Evolutionary conservation across 2,113 vertebrate genomes (phyloP).

Genomic region (Clarias magur): DNA sequence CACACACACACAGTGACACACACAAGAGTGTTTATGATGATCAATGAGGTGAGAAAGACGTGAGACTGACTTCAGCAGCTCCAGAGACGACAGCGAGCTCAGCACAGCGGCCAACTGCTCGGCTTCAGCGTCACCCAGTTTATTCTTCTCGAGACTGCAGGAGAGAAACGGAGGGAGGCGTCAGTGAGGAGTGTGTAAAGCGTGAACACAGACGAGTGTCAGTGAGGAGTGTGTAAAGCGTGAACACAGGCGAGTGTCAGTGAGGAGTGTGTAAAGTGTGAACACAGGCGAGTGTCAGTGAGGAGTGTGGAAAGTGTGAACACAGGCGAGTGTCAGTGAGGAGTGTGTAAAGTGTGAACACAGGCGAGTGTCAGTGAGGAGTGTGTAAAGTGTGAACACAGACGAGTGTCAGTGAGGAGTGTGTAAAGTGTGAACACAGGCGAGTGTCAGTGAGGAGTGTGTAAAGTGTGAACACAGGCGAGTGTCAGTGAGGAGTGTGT

Average conservation of each 20-base stretch:
- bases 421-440: no score
- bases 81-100: constrained; percentile 74
- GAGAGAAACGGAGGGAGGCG: background rate
- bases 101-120: constrained; percentile 76
- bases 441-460: background rate
- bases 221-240: no score
- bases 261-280: background rate
- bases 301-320: no score
- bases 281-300: background rate
- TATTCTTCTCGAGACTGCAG: constrained; percentile 86
- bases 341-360: background rate
- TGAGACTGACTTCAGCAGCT: constrained; percentile 86
- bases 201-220: background rate
- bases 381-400: background rate
- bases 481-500: background rate
- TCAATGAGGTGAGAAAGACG: background rate
- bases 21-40: background rate
- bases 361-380: background rate
- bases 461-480: background rate
- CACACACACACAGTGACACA: background rate
- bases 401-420: background rate
- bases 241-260: background rate
- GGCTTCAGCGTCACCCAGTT: constrained; percentile 82
- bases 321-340: background rate
- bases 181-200: background rate